Conservation (phyloP, 1,140 invertebrate genomes). For the Polyergus mexicanus region DNA sequence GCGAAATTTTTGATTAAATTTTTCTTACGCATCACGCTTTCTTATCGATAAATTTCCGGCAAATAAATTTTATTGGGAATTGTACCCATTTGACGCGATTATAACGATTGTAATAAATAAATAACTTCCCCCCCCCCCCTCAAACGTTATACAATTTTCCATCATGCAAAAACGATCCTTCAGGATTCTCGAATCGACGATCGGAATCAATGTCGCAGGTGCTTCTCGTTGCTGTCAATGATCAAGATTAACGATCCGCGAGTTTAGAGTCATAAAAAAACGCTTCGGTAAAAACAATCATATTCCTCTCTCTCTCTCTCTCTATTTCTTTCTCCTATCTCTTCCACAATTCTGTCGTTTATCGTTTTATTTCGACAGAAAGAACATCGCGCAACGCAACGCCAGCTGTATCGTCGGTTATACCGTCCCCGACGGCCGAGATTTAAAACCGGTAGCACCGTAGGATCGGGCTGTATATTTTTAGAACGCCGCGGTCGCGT, state of each 20-base stretch:
- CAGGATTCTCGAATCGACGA: background rate
- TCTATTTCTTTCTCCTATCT: background rate
- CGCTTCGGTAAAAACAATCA: background rate
- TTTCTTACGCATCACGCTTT: background rate
- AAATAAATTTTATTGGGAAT: background rate
- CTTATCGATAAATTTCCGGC: slow-evolving; percentile 2
- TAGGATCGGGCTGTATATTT: slow-evolving; percentile 79
- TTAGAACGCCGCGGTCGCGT: slow-evolving; percentile 81
- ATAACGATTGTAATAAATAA: slow-evolving; percentile 19
- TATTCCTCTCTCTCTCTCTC: too few relatives aligned
- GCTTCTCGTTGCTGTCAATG: slow-evolving; percentile 27
- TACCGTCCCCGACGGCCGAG: slow-evolving; percentile 70
- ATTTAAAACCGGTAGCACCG: slow-evolving; percentile 85
- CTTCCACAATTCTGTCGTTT: slow-evolving; percentile 1
- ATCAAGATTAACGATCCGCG: slow-evolving; percentile 56
- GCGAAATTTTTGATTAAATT: background rate
- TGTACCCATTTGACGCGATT: background rate
- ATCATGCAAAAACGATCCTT: slow-evolving; percentile 9
- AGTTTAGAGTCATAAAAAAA: slow-evolving; percentile 57
- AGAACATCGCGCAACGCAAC: slow-evolving; percentile 51
- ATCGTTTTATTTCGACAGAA: slow-evolving; percentile 67
- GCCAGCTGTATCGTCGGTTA: slow-evolving; percentile 16
- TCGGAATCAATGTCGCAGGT: slow-evolving; percentile 27
- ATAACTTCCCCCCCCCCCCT: background rate
- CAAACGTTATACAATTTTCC: slow-evolving; percentile 18